A percentile compares a stretch with the other conserved stretches of the same genome.
phyloP scores from a whole-genome alignment of 2,797 vertebrate species.

The Heterohyrax brucei region DNA sequence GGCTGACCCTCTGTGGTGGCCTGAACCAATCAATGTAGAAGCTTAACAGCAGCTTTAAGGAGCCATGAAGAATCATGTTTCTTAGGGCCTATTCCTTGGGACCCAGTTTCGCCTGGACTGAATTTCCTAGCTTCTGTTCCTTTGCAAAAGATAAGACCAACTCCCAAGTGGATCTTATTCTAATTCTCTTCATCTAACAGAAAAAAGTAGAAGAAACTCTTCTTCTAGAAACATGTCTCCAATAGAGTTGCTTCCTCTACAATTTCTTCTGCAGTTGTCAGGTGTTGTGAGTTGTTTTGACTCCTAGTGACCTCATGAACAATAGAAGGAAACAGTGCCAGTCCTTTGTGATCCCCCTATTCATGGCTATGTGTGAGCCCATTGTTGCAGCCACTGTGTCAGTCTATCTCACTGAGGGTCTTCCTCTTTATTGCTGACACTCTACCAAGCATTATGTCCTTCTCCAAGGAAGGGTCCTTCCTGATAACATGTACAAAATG shows the following conservation, averaged over 20 bases:
- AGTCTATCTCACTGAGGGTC: too few relatives aligned
- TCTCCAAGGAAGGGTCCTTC: too few relatives aligned
- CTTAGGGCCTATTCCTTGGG: neutral
- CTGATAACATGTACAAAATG: too few relatives aligned
- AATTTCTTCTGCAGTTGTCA: too few relatives aligned
- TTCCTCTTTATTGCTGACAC: too few relatives aligned
- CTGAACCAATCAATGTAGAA: neutral
- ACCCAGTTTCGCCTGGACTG: rapidly evolving
- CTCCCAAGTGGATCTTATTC: neutral
- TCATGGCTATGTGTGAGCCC: too few relatives aligned
- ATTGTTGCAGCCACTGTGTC: too few relatives aligned
- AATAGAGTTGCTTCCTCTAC: neutral
- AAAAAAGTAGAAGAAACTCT: neutral
- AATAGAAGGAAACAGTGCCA: too few relatives aligned
- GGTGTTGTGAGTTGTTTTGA: too few relatives aligned
- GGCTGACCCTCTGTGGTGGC: neutral
- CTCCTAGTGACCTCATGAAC: too few relatives aligned
- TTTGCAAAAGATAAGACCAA: neutral
- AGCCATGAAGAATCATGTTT: neutral
- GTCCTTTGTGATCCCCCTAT: too few relatives aligned
- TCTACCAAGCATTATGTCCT: too few relatives aligned
- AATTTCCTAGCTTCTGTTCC: neutral
- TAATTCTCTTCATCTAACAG: neutral
- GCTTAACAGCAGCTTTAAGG: neutral
- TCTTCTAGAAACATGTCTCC: neutral